Percentiles rank a stretch among this genome's conserved stretches.
phyloP scores from a whole-genome alignment of 92 coral and sea anemone genomes.

The Siderastrea radians region DNA sequence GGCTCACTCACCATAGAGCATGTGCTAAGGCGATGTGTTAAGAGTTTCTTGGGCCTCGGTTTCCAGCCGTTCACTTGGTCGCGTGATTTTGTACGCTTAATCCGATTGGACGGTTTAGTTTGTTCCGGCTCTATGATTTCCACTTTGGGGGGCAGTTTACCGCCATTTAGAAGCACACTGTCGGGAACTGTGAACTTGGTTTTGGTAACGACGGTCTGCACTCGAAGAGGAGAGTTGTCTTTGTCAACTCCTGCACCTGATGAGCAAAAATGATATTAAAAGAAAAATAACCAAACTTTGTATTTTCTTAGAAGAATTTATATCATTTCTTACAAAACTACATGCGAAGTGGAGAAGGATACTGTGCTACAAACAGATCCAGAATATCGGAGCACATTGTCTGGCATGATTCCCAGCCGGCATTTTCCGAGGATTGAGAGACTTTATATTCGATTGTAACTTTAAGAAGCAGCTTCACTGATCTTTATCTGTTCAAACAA shows the following conservation, averaged over 20 bases:
- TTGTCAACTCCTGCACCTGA: constrained; percentile 90
- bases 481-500: too few species aligned
- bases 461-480: too few species aligned
- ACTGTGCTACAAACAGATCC: too few species aligned
- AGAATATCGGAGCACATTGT: too few species aligned
- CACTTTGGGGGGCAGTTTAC: constrained; percentile 39
- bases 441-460: too few species aligned
- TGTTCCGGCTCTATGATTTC: constrained; percentile 60
- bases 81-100: constrained; percentile 81
- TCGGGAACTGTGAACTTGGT: constrained; percentile 98
- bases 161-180: constrained; percentile 64
- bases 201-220: constrained; percentile 90
- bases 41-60: constrained; percentile 76
- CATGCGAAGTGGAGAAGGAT: too few species aligned
- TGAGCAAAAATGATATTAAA: background rate
- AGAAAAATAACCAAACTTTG: background rate
- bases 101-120: constrained; percentile 62
- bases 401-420: too few species aligned
- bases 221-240: constrained; percentile 90
- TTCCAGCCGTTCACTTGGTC: constrained; percentile 69
- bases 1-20: constrained; percentile 48
- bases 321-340: too few species aligned
- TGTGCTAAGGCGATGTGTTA: constrained; percentile 55
- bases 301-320: background rate
- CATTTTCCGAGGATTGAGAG: too few species aligned